Percentiles rank a stretch among this genome's conserved stretches.
Conservation (phyloP, 2,888 invertebrate species). For the Plagodis dolabraria region DNA sequence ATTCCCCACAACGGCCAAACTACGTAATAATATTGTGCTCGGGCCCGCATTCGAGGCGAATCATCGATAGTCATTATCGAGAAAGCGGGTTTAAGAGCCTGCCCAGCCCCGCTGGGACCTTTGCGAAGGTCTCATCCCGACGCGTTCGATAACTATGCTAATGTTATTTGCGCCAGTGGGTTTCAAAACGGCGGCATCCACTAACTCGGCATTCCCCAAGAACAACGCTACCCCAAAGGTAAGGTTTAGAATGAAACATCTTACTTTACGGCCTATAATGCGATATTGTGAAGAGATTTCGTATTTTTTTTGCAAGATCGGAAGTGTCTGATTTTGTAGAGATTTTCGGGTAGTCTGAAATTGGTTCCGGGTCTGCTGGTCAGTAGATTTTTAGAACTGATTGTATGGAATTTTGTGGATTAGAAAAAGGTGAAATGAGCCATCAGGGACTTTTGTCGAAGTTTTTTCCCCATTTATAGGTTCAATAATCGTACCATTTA, state of each 20-base stretch:
- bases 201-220: conserved; percentile 66
- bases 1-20: conserved; percentile 74
- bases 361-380: conserved; percentile 35
- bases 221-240: conserved; percentile 59
- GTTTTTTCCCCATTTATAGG: conserved; percentile 10
- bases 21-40: conserved; percentile 82
- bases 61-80: conserved; percentile 85
- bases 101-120: conserved; percentile 77
- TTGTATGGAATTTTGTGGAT: conserved; percentile 32
- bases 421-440: conserved; percentile 28
- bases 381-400: conserved; percentile 29
- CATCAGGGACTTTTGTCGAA: conserved; percentile 18
- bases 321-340: conserved; percentile 39
- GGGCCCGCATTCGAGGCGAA: conserved; percentile 74
- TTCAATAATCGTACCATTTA: conserved; percentile 10
- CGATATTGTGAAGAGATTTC: conserved; percentile 60
- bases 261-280: conserved; percentile 56
- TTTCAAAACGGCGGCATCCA: conserved; percentile 73
- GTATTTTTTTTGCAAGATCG: conserved; percentile 48
- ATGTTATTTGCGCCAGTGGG: conserved; percentile 83
- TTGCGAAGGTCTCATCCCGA: conserved; percentile 81
- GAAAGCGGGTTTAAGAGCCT: conserved; percentile 82
- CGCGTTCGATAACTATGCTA: conserved; percentile 84
- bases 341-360: conserved; percentile 33
- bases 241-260: conserved; percentile 62